A percentile compares a stretch with the other conserved stretches of the same genome.
Evolutionary conservation across 2,888 invertebrate species (phyloP).

Genomic region (Lithophane ornitopus): DNA sequence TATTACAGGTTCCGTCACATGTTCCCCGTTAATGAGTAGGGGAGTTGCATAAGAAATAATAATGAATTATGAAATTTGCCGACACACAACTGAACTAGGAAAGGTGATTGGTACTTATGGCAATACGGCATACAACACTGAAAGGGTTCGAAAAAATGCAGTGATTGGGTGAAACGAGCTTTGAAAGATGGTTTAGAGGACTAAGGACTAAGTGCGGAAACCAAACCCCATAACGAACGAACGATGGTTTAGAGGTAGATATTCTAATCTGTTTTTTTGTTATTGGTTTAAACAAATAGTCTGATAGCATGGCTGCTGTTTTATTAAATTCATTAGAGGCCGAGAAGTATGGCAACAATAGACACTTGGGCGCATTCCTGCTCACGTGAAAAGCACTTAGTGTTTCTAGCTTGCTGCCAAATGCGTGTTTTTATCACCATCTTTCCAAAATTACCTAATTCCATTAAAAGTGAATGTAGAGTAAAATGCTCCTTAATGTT

Average conservation of each 20-base stretch:
- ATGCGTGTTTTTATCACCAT: slow-evolving; percentile 37
- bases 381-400: slow-evolving; percentile 29
- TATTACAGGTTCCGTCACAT: slow-evolving; percentile 43
- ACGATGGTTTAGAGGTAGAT: not conserved
- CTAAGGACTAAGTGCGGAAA: too few species aligned
- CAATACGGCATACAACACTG: not conserved
- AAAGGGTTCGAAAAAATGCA: not conserved
- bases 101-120: slow-evolving; percentile 19
- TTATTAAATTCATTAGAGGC: slow-evolving; percentile 23
- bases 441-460: slow-evolving; percentile 45
- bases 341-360: slow-evolving; percentile 25
- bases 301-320: slow-evolving; percentile 5
- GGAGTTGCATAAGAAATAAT: slow-evolving; percentile 54
- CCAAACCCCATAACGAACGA: too few species aligned
- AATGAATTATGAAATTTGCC: slow-evolving; percentile 53
- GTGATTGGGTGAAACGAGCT: not conserved
- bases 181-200: not conserved
- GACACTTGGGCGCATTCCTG: slow-evolving; percentile 35
- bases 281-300: slow-evolving; percentile 1
- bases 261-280: not conserved
- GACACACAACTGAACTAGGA: slow-evolving; percentile 10
- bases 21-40: slow-evolving; percentile 59
- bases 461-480: slow-evolving; percentile 49
- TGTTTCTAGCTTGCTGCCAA: slow-evolving; percentile 35
- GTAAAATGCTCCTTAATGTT: slow-evolving; percentile 56